Conservation (phyloP, 2,888 invertebrate species). For the Hoplodrina blanda region DNA sequence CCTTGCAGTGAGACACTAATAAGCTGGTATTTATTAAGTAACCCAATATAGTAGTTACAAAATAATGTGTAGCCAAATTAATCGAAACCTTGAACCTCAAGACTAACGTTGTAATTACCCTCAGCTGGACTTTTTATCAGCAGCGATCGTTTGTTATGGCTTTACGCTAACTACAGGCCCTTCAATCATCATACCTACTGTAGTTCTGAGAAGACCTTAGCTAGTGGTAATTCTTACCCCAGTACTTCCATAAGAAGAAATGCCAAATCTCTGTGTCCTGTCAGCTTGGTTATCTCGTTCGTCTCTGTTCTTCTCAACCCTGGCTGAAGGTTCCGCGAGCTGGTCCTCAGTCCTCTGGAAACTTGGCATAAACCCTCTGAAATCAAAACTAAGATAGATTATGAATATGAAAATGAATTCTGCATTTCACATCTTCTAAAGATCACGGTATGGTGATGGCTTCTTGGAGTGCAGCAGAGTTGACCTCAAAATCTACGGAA, state of each 20-base stretch:
- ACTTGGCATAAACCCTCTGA: slow-evolving; percentile 86
- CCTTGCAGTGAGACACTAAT: no score
- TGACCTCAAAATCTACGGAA: no score
- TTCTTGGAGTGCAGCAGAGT: neutral
- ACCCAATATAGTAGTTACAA: no score
- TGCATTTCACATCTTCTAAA: neutral
- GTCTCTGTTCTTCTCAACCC: slow-evolving; percentile 80
- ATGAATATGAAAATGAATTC: slow-evolving; percentile 11
- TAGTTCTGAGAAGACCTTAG: neutral
- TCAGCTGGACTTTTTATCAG: neutral
- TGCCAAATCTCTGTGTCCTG: slow-evolving; percentile 90
- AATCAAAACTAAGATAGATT: slow-evolving; percentile 74
- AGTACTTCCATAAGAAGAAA: slow-evolving; percentile 88
- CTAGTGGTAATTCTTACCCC: slow-evolving; percentile 71
- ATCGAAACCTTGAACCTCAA: no score
- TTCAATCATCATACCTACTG: no score
- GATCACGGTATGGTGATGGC: neutral
- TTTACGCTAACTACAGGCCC: no score
- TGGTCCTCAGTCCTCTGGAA: slow-evolving; percentile 86
- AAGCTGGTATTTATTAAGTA: no score
- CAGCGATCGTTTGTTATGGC: neutral
- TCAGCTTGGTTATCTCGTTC: slow-evolving; percentile 79
- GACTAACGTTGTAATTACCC: no score
- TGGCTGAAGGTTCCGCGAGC: slow-evolving; percentile 85
- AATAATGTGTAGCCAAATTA: no score